Evolutionary conservation across 2,888 invertebrate species (phyloP), one percentile per base, ranked within the genome.

Genomic region (Strigamia transsilvanica): DNA sequence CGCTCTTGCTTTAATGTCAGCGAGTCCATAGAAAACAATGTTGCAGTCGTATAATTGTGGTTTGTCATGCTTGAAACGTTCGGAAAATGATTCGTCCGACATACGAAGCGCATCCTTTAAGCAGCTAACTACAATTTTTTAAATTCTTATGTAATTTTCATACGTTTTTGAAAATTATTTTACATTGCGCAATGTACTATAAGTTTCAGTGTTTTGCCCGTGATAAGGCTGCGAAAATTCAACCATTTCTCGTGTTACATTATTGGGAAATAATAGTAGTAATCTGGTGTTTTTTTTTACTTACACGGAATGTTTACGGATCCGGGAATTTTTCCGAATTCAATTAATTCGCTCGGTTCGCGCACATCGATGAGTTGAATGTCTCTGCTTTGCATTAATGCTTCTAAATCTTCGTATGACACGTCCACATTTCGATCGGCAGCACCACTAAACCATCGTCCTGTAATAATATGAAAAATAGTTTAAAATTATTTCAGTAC

Each of bases 301-400:
- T 83, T 84, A 87, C 87, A 83, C 80, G 87, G 87, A 80, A 88
- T 86, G 84, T 87, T 87, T 34, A 85, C 84, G 13, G 87, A 85
- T n/a, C 83, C 82, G 6, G 86, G 85, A 82, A 87, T 87, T 56
- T 80, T 84, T 42, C 87, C 87, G 81, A 86, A 85, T 34, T 86
- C 86, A 18, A 83, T 82, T 6, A 87, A 83, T 83, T 88, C 87
- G 21, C 85, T 84, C 5, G 85, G 84, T 83, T 87, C 87, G 56
- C 88, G 84, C 7, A 88, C 87, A 84, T 88, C 88, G 81, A 88
- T 84, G 34, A 88, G 82, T 73, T 82, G 81, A 66, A 82, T 80
- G 78, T 82, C 79, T 15, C 79, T 77, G 38, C 82, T 80, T 82
- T 79, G 80, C 1, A 82, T 32, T 56, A 83, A 41, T 10, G 82